Conservation (phyloP, 2,113 vertebrate genomes). For the Neolamprologus caudopunctatus region DNA sequence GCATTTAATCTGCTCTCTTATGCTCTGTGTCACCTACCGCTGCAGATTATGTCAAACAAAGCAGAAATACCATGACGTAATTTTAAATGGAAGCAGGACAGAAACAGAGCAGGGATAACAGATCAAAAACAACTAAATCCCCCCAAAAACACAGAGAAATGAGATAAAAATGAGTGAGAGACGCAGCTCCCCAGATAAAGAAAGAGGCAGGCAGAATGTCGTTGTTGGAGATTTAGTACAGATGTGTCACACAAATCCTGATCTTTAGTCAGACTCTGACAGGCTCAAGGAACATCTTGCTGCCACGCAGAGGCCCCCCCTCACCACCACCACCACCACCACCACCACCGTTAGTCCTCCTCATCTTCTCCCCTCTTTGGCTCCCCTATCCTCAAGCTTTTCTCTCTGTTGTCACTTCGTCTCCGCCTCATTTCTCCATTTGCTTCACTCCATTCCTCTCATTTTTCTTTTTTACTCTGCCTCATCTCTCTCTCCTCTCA, state of each 20-base stretch:
- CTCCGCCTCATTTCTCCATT: conserved; percentile 38
- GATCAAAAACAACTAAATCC: not conserved
- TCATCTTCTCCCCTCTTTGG: not conserved
- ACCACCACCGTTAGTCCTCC: not conserved
- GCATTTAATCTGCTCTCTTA: not conserved
- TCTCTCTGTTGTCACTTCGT: conserved; percentile 5
- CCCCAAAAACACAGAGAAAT: not conserved
- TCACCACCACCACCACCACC: rapidly evolving
- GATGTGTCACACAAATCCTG: conserved; percentile 69
- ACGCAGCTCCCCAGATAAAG: conserved; percentile 16
- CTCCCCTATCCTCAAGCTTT: not conserved
- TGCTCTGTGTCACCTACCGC: not conserved
- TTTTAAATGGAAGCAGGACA: not conserved
- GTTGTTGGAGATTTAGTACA: conserved; percentile 61
- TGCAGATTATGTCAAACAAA: conserved; percentile 1
- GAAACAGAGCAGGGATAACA: not conserved
- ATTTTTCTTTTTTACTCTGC: conserved; percentile 5
- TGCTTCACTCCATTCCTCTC: conserved; percentile 28
- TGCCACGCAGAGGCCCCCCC: not conserved
- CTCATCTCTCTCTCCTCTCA: conserved; percentile 7
- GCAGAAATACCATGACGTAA: not conserved
- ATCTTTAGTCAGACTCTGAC: conserved; percentile 66
- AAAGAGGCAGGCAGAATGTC: conserved; percentile 35
- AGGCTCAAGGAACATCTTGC: conserved; percentile 49
- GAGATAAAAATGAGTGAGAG: conserved; percentile 3